Evolutionary conservation across 2,113 vertebrate species (phyloP).

Genomic region (Ochotona princeps): DNA sequence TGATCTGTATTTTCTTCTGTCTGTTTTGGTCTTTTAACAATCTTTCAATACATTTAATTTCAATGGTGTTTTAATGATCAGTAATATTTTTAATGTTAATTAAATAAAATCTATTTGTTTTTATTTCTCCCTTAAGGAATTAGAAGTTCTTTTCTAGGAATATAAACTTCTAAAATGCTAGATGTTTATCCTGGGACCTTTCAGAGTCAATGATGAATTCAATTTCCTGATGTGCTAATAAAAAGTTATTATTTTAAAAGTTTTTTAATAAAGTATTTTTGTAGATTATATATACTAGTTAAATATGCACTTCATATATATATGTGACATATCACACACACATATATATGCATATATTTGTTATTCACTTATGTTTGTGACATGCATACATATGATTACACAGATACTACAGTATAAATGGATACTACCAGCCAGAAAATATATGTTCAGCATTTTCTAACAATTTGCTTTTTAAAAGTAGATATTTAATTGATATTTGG

Average conservation of each 20-base stretch:
- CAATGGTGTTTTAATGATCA: background rate
- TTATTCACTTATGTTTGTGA: background rate
- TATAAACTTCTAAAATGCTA: background rate
- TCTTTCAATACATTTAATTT: background rate
- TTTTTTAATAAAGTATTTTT: background rate
- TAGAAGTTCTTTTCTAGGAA: background rate
- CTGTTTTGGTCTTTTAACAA: conserved; percentile 23
- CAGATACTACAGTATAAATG: background rate
- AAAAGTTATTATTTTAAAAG: background rate
- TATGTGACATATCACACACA: background rate
- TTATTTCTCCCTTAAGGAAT: background rate
- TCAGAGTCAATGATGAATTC: background rate
- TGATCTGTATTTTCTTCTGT: background rate
- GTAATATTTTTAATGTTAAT: background rate
- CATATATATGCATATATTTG: background rate
- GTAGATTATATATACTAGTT: too few species aligned
- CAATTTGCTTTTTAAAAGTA: background rate
- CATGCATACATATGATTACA: background rate
- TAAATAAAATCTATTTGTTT: background rate
- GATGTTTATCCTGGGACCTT: background rate
- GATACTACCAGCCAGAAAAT: background rate
- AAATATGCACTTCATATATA: background rate
- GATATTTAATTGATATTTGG: background rate
- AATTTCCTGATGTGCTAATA: background rate
- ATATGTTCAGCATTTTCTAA: background rate